Evolutionary conservation across 2,888 invertebrate genomes (phyloP), one percentile per base, ranked within the genome.

Genomic region (Synergus umbraculus): DNA sequence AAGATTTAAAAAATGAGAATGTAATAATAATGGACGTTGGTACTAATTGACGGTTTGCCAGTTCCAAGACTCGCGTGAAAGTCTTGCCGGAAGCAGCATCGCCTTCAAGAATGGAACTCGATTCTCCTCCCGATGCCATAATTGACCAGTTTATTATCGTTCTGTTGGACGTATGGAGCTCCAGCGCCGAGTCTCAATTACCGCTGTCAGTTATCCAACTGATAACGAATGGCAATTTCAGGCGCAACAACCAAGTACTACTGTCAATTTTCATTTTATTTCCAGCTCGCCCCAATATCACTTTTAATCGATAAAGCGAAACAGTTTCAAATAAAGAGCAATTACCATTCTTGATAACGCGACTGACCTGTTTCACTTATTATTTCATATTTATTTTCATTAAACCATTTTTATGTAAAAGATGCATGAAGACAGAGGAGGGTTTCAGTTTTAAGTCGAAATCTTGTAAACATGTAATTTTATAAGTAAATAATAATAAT

Each of bases 31-130:
- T 73, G 13, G 13, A n/a, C 76, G 63, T 43, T 76, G 63, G 63
- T 58, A 63, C 76, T 89, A 89, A 89, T 89, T 89, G 88, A 89
- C 88, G 87, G 88, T 80, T 85, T 86, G 86, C 85, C 84, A 82
- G 85, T 84, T 85, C 77, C 84, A 86, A 81, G 81, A 80, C 78
- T 66, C 80, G 83, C 83, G 86, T 83, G 85, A 83, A 85, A 86
- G 84, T 83, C 78, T 81, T 82, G 76, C 85, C 84, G 79, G 85
- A 84, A 84, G 79, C 81, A 85, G 84, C 83, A 85, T 87, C 87
- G 86, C 88, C 88, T 87, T 84, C 83, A 83, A 86, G 84, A 79
- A 83, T 77, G 83, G 79, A 83, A 83, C 84, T 83, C 86, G 84
- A 83, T 86, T 86, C 85, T 83, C 84, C 82, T 83, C 83, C 82